A percentile compares a stretch with the other conserved stretches of the same genome.
These are phyloP conservation scores for Dorcus parallelipipedus DNA, from an alignment of 2,888 invertebrate genomes.

Conservation along the genomic window DNA sequence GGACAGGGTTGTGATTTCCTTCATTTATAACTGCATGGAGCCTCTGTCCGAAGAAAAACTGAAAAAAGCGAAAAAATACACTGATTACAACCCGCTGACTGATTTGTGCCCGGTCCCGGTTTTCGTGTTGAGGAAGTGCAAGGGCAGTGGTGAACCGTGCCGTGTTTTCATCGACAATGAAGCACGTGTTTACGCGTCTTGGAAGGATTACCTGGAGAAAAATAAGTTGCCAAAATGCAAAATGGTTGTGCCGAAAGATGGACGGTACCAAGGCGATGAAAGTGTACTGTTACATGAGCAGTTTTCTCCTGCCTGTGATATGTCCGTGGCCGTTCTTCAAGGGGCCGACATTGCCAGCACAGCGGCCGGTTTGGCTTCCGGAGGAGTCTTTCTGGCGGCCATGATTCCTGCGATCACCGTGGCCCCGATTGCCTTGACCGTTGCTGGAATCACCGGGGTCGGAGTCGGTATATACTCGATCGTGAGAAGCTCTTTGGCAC, in stretches of 20 bases:
- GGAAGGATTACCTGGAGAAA: conserved; percentile 53
- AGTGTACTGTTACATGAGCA: conserved; percentile 34
- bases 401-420: conserved; percentile 52
- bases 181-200: conserved; percentile 55
- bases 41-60: conserved; percentile 36
- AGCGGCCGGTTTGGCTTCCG: conserved; percentile 43
- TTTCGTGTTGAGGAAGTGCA: conserved; percentile 42
- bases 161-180: conserved; percentile 42
- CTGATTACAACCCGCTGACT: conserved; percentile 37
- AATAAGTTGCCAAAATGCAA: conserved; percentile 57
- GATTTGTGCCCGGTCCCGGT: conserved; percentile 39
- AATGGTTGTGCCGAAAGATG: conserved; percentile 55
- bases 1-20: conserved; percentile 18
- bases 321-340: conserved; percentile 31
- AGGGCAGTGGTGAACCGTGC: conserved; percentile 34
- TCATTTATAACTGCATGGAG: conserved; percentile 28
- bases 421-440: conserved; percentile 50
- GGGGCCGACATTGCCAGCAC: conserved; percentile 35
- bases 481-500: conserved; percentile 50
- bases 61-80: conserved; percentile 31
- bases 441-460: conserved; percentile 37
- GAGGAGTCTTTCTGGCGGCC: conserved; percentile 54
- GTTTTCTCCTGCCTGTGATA: conserved; percentile 39
- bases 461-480: conserved; percentile 52
- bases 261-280: conserved; percentile 39